Evolutionary conservation across 2,888 invertebrate genomes (phyloP), one percentile per base, ranked within the genome.

Genomic region (Lutraria lutraria): DNA sequence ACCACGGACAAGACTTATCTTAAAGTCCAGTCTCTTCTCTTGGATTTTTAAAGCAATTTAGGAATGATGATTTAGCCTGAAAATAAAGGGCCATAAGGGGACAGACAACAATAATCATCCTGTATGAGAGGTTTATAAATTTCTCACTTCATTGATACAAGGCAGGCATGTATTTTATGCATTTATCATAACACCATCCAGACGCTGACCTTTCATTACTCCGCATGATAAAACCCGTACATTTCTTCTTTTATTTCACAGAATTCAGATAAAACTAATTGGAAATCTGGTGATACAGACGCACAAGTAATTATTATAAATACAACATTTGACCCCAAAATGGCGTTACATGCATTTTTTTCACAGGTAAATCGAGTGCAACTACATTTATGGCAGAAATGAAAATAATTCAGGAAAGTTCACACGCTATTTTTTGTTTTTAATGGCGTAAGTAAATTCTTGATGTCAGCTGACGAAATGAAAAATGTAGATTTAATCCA

Each of bases 351-450:
- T 76, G 76, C 76, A 76, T 34, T 76, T 76, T 25, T 31, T 34
- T 19, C n/a, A 34, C 76, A 76, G 76, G 31, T 76, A 31, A 76
- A 31, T 16, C 76, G 25, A 76, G 76, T 76, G 34, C 34, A 76
- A 16, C 29, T 31, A 2, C 29, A 76, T 76, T 31, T 31, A 76
- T 0, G 4, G 34, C 29, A 25, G 76, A 16, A 16, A 76, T 31
- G 76, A 34, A 76, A 31, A 76, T 31, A 34, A 76, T 15, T 76
- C 31, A 76, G 34, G 34, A 19, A 76, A 76, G 76, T 76, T 76
- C 76, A 34, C 76, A 76, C 76, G 76, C 76, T 76, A 76, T 21
- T 76, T 76, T 76, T 76, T 76, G 76, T 34, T 68, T 68, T 68
- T 68, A 68, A 68, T 68, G n/a, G 63, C 12, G 12, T n/a, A 68